phyloP scores from a whole-genome alignment of 2,888 invertebrate genomes.

The Dromius quadrimaculatus region DNA sequence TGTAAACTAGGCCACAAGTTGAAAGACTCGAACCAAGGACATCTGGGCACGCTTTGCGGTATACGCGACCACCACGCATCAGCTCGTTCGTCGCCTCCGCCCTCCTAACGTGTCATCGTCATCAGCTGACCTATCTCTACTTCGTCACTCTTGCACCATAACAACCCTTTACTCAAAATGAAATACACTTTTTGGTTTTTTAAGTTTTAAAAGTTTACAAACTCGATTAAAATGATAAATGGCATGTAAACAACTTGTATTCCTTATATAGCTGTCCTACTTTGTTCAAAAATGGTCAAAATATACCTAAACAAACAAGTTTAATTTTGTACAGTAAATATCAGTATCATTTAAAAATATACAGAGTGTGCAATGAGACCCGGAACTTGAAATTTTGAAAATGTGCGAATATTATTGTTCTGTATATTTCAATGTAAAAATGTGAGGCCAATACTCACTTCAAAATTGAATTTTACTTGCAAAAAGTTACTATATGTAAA shows the following conservation, averaged over 20 bases:
- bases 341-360: too few relatives aligned
- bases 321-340: neutral
- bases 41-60: slow-evolving; percentile 67
- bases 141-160: too few relatives aligned
- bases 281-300: slow-evolving; percentile 38
- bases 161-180: neutral
- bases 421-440: too few relatives aligned
- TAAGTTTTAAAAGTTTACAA: neutral
- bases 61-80: slow-evolving; percentile 59
- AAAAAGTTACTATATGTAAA: too few relatives aligned
- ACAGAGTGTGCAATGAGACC: too few relatives aligned
- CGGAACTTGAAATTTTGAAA: too few relatives aligned
- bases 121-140: slow-evolving; percentile 2
- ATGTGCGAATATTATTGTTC: too few relatives aligned
- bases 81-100: slow-evolving; percentile 59
- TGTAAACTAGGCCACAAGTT: slow-evolving; percentile 68
- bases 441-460: too few relatives aligned
- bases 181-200: neutral
- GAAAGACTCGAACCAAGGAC: slow-evolving; percentile 81
- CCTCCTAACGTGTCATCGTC: slow-evolving; percentile 3
- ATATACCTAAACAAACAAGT: slow-evolving; percentile 1
- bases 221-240: slow-evolving; percentile 1
- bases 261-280: slow-evolving; percentile 40
- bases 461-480: too few relatives aligned
- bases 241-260: slow-evolving; percentile 19